Evolutionary conservation across 35 echinoderm and acorn worm genomes (phyloP).

Genomic region (Hemicentrotus pulcherrimus): DNA sequence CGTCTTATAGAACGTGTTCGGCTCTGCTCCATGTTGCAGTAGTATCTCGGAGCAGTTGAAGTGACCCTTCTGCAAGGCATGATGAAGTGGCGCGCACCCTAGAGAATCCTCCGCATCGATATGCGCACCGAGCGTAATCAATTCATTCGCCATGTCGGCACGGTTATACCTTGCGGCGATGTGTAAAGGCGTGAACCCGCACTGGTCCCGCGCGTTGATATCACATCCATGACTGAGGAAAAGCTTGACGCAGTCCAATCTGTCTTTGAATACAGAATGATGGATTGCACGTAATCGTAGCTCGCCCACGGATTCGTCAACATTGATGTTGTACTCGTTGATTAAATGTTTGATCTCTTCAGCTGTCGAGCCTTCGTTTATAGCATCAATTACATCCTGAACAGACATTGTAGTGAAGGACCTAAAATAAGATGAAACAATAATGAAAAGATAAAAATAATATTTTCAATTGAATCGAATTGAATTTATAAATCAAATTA

Average conservation of each 20-base stretch:
- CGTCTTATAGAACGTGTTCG: constrained; percentile 75
- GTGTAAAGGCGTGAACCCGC: constrained; percentile 85
- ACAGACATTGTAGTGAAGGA: not conserved
- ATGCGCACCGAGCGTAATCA: constrained; percentile 70
- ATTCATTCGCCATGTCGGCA: constrained; percentile 53
- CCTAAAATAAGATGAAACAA: not conserved
- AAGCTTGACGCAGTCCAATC: constrained; percentile 73
- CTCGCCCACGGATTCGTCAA: constrained; percentile 70
- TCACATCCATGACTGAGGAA: constrained; percentile 69
- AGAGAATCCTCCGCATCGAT: constrained; percentile 68
- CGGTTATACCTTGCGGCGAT: constrained; percentile 75
- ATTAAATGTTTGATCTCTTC: constrained; percentile 22
- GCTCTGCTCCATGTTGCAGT: constrained; percentile 77
- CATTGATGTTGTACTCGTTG: constrained; percentile 47
- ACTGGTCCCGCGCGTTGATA: constrained; percentile 76
- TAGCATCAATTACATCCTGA: constrained; percentile 32
- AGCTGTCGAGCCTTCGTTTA: constrained; percentile 13
- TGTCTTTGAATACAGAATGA: constrained; percentile 85
- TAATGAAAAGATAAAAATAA: not conserved
- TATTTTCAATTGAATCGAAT: too few relatives aligned
- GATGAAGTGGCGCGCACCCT: constrained; percentile 73
- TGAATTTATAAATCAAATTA: too few relatives aligned
- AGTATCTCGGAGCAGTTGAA: constrained; percentile 63
- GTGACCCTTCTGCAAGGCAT: constrained; percentile 86
- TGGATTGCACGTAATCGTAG: constrained; percentile 80